Conservation (phyloP, 2,888 invertebrate species). For the Charanyca ferruginea region DNA sequence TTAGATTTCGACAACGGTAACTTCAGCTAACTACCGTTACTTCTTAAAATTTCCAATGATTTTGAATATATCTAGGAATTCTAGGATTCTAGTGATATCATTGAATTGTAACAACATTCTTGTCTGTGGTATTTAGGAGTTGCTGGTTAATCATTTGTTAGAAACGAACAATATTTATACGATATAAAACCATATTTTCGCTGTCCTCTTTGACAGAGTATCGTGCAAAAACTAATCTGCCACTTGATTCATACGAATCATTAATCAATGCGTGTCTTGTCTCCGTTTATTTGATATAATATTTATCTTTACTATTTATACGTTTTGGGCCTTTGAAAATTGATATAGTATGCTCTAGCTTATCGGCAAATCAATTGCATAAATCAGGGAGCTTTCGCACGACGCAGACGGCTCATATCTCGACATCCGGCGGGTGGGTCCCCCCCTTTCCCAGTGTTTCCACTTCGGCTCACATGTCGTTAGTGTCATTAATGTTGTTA, state of each 20-base stretch:
- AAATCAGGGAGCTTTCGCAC: slow-evolving; percentile 77
- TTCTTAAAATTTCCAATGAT: slow-evolving; percentile 72
- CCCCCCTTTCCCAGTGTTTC: slow-evolving; percentile 73
- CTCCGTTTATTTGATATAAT: slow-evolving; percentile 29
- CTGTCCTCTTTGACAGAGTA: slow-evolving; percentile 20
- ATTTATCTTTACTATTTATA: slow-evolving; percentile 26
- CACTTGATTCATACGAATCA: slow-evolving; percentile 40
- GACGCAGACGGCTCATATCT: slow-evolving; percentile 77
- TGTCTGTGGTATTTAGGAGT: slow-evolving; percentile 31
- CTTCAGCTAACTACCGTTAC: slow-evolving; percentile 69
- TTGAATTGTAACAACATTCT: slow-evolving; percentile 58
- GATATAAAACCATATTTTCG: slow-evolving; percentile 15
- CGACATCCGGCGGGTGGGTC: slow-evolving; percentile 81
- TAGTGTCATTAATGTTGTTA: slow-evolving; percentile 70
- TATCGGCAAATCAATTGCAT: slow-evolving; percentile 60
- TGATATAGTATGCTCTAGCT: slow-evolving; percentile 31
- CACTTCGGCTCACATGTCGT: slow-evolving; percentile 71
- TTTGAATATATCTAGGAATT: slow-evolving; percentile 52
- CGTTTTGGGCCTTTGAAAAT: slow-evolving; percentile 31
- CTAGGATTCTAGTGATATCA: slow-evolving; percentile 50
- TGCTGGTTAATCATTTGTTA: slow-evolving; percentile 41
- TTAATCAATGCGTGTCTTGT: slow-evolving; percentile 41
- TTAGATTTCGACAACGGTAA: slow-evolving; percentile 74
- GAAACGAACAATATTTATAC: slow-evolving; percentile 32
- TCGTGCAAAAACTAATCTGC: slow-evolving; percentile 28